These are phyloP conservation scores for Drosophila nikananu DNA, from an alignment of 1,140 invertebrate genomes.

Conservation along the genomic window DNA sequence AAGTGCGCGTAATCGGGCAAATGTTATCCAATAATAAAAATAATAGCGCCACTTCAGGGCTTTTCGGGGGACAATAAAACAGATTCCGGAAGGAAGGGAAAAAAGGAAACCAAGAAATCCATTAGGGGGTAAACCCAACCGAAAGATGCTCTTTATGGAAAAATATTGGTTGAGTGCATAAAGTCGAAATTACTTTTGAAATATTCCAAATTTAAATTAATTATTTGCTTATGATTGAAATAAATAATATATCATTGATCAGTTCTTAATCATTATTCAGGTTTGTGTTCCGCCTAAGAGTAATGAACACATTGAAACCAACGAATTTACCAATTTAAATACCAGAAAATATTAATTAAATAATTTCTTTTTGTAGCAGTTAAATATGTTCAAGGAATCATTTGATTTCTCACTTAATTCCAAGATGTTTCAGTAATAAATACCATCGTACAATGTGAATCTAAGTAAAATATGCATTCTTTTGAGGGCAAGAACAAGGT, in stretches of 20 bases:
- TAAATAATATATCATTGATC: neutral
- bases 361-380: too few species aligned
- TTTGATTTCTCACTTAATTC: neutral
- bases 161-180: neutral
- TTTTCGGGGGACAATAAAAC: constrained; percentile 40
- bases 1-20: constrained; percentile 75
- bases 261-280: too few species aligned
- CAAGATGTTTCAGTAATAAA: neutral
- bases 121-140: neutral
- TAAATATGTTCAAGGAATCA: neutral
- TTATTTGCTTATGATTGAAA: neutral
- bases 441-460: neutral
- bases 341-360: too few species aligned
- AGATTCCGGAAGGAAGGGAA: constrained; percentile 2
- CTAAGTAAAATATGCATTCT: neutral
- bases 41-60: constrained; percentile 52
- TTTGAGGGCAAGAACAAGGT: neutral
- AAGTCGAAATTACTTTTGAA: neutral
- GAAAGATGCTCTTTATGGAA: constrained; percentile 7
- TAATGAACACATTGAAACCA: too few species aligned
- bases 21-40: constrained; percentile 81
- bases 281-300: too few species aligned
- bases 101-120: neutral
- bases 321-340: too few species aligned
- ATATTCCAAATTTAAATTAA: neutral